Conservation (phyloP, 2,797 vertebrate genomes). For the Kryptopterus vitreolus region DNA sequence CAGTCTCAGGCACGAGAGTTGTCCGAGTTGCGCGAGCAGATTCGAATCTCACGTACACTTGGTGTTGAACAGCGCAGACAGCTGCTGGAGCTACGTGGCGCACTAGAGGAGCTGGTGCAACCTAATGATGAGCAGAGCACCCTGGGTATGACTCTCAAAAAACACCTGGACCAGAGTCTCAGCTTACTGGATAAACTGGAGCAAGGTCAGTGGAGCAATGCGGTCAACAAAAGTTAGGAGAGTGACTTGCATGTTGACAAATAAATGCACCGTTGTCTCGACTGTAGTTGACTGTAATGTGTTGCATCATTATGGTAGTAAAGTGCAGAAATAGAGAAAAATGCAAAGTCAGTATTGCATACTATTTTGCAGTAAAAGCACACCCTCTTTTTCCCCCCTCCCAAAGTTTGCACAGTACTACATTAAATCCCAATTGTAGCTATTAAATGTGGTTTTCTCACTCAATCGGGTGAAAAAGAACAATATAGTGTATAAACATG, state of each 20-base stretch:
- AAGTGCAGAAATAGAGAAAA: too few relatives aligned
- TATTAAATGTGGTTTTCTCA: not conserved
- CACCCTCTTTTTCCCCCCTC: not conserved
- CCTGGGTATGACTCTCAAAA: slow-evolving; percentile 77
- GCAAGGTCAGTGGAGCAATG: slow-evolving; percentile 57
- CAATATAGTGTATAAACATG: not conserved
- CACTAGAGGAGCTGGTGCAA: slow-evolving; percentile 85
- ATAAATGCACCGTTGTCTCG: not conserved
- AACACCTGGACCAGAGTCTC: slow-evolving; percentile 85
- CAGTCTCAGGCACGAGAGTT: slow-evolving; percentile 86
- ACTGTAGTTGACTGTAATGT: not conserved
- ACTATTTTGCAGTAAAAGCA: not conserved
- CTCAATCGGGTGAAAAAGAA: not conserved
- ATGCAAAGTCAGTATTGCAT: not conserved
- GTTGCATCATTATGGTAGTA: not conserved
- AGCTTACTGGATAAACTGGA: slow-evolving; percentile 82
- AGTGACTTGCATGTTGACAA: not conserved
- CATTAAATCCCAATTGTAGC: not conserved
- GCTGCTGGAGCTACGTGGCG: slow-evolving; percentile 75
- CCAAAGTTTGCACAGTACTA: not conserved
- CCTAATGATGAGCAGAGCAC: slow-evolving; percentile 75
- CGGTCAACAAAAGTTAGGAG: not conserved
- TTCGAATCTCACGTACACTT: slow-evolving; percentile 79
- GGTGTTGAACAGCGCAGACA: slow-evolving; percentile 80
- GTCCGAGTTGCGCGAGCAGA: slow-evolving; percentile 84